Percentiles rank a stretch among this genome's conserved stretches.
Conservation (phyloP, 2,113 vertebrate genomes). For the Microtus oregoni region DNA sequence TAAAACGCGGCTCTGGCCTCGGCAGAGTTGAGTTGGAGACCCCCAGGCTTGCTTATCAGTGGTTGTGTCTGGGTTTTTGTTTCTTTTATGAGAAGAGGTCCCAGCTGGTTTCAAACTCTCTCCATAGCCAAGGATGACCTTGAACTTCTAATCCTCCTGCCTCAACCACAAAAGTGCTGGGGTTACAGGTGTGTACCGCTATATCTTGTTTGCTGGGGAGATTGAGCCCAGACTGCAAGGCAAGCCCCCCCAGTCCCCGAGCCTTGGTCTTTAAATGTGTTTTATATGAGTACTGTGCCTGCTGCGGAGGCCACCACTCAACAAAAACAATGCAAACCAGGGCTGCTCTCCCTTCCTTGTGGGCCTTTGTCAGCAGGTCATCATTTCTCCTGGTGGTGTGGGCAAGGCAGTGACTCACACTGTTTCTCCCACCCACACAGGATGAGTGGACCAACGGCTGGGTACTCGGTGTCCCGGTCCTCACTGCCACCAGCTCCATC, state of each 20-base stretch:
- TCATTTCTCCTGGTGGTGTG: not conserved
- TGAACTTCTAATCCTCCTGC: not conserved
- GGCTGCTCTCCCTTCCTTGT: not conserved
- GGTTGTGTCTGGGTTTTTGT: not conserved
- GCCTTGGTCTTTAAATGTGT: not conserved
- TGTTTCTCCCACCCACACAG: not conserved
- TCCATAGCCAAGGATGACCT: no score
- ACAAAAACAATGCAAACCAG: fast-evolving
- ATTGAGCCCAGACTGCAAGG: no score
- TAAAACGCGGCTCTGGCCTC: not conserved
- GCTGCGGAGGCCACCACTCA: not conserved
- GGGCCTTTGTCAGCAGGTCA: not conserved
- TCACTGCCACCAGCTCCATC: fast-evolving
- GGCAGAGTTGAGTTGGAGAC: not conserved
- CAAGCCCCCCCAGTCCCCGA: not conserved
- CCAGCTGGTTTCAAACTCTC: not conserved
- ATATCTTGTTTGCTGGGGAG: not conserved
- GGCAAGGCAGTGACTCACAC: not conserved
- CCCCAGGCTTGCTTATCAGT: not conserved
- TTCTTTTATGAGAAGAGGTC: not conserved
- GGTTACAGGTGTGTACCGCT: not conserved
- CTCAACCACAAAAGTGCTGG: no score
- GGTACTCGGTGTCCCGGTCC: not conserved
- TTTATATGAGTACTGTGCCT: not conserved
- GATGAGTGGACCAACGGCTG: not conserved